A percentile compares a stretch with the other conserved stretches of the same genome.
phyloP scores from a whole-genome alignment of 1,140 invertebrate species.

The Papilio polyxenes region DNA sequence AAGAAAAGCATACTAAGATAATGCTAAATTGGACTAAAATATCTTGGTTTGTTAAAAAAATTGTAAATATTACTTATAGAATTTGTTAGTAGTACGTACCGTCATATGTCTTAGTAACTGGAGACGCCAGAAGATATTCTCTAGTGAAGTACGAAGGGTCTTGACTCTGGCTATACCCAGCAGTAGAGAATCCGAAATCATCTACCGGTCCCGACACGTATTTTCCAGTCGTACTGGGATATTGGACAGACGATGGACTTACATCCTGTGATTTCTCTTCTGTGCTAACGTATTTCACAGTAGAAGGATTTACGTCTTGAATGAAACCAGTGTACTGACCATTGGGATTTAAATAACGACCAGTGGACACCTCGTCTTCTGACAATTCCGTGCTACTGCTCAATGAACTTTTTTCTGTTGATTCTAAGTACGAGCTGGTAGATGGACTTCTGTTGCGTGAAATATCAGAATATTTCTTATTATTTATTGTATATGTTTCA shows the following conservation, averaged over 20 bases:
- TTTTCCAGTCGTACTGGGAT: slow-evolving; percentile 56
- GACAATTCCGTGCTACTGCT: background rate
- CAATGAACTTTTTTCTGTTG: slow-evolving; percentile 21
- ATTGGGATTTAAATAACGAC: slow-evolving; percentile 28
- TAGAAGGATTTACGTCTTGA: slow-evolving; percentile 29
- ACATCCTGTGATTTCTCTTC: slow-evolving; percentile 25
- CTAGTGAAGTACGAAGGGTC: slow-evolving; percentile 74
- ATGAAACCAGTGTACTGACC: slow-evolving; percentile 29
- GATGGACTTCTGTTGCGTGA: slow-evolving; percentile 27
- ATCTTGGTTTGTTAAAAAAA: background rate
- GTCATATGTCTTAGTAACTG: slow-evolving; percentile 72
- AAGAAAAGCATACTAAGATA: too few species aligned
- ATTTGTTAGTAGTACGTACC: slow-evolving; percentile 53
- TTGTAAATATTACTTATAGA: background rate
- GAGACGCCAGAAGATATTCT: slow-evolving; percentile 76
- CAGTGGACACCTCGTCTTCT: background rate
- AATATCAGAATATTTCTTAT: slow-evolving; percentile 27
- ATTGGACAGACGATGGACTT: slow-evolving; percentile 58
- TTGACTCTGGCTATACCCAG: slow-evolving; percentile 56
- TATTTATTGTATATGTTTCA: slow-evolving; percentile 7
- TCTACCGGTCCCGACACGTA: slow-evolving; percentile 60
- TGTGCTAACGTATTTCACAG: slow-evolving; percentile 18
- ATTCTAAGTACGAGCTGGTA: background rate
- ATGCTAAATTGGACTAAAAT: background rate
- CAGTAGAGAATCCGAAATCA: slow-evolving; percentile 59